A percentile compares a stretch with the other conserved stretches of the same genome.
Conservation (phyloP, 2,113 vertebrate genomes). For the Polyodon spathula region DNA sequence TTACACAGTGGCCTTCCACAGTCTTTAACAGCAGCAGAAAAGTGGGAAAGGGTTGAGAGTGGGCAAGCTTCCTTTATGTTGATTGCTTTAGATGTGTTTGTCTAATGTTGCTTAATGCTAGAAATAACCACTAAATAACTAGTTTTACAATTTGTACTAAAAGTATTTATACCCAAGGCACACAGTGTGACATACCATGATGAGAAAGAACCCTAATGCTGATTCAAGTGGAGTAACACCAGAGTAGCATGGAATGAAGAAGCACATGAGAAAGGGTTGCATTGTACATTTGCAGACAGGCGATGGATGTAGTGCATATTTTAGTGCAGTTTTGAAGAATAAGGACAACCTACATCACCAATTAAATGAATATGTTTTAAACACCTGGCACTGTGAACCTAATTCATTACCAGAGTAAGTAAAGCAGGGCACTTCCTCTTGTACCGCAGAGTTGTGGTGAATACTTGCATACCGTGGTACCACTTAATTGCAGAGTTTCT, state of each 20-base stretch:
- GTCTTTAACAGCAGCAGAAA: not conserved
- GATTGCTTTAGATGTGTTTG: constrained; percentile 1
- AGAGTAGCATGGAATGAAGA: not conserved
- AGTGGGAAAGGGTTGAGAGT: not conserved
- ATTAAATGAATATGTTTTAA: not conserved
- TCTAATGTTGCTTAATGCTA: not conserved
- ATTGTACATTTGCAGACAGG: not conserved
- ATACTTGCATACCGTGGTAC: constrained; percentile 2
- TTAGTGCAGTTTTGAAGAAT: not conserved
- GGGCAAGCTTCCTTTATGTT: not conserved
- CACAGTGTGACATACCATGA: not conserved
- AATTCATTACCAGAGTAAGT: not conserved
- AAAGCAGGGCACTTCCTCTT: not conserved
- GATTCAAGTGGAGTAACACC: no score
- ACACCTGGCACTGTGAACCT: not conserved
- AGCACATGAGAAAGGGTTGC: not conserved
- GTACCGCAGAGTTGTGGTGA: not conserved
- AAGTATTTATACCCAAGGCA: not conserved
- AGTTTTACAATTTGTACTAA: not conserved
- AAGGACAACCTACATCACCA: not conserved
- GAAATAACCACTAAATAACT: not conserved
- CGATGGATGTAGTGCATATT: not conserved
- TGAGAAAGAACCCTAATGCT: no score
- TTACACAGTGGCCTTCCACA: not conserved
- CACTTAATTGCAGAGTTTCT: constrained; percentile 1